Evolutionary conservation across 2,113 vertebrate genomes (phyloP).

Genomic region (Amia ocellicauda): DNA sequence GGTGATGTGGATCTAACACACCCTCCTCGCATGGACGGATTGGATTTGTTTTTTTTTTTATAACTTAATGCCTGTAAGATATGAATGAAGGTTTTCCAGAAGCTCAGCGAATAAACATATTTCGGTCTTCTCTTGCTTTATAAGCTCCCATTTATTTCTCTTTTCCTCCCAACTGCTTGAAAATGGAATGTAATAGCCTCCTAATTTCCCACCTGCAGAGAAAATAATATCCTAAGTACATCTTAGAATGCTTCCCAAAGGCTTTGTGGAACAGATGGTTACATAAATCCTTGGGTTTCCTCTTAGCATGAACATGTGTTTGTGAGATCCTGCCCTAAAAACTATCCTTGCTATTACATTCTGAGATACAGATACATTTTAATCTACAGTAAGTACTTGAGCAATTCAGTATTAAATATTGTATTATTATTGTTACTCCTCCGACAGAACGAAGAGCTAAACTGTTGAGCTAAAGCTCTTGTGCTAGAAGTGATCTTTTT

Average conservation of each 20-base stretch:
- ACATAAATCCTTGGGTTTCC: constrained; percentile 62
- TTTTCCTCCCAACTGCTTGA: constrained; percentile 26
- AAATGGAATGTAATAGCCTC: constrained; percentile 48
- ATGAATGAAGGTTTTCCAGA: constrained; percentile 40
- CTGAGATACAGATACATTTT: constrained; percentile 27
- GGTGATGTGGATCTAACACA: constrained; percentile 14
- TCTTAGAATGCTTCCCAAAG: constrained; percentile 67
- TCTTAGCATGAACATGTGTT: constrained; percentile 53
- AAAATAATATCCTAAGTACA: constrained; percentile 73
- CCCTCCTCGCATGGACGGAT: constrained; percentile 4
- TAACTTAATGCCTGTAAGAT: constrained; percentile 32
- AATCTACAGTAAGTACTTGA: constrained; percentile 16
- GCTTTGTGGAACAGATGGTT: constrained; percentile 74
- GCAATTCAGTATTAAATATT: neutral
- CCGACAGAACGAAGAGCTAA: no score
- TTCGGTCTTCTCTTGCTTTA: constrained; percentile 33
- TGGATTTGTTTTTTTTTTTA: constrained; percentile 22
- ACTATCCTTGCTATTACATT: constrained; percentile 33
- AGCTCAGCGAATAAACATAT: constrained; percentile 38
- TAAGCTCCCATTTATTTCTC: constrained; percentile 28
- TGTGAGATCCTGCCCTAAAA: constrained; percentile 32
- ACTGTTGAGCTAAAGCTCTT: no score
- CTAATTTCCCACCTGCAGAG: constrained; percentile 66
- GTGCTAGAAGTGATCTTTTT: no score
- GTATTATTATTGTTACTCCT: neutral